These are phyloP conservation scores for Fukomys damarensis DNA, from an alignment of 2,113 vertebrate genomes.

Conservation along the genomic window DNA sequence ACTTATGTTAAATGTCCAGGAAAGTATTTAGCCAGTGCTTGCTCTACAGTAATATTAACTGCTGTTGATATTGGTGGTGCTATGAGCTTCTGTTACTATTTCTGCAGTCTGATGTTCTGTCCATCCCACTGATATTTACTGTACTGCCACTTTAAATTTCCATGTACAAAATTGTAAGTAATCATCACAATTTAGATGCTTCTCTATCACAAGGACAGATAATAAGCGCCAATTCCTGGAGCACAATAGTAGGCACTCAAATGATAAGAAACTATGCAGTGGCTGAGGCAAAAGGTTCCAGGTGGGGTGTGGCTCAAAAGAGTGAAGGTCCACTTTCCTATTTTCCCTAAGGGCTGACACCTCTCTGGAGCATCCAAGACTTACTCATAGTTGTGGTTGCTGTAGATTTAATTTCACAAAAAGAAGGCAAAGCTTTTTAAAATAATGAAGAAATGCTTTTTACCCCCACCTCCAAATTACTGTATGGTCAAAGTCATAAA, in stretches of 20 bases:
- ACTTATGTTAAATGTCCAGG: not conserved
- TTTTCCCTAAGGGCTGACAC: not conserved
- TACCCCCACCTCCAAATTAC: not conserved
- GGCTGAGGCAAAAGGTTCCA: not conserved
- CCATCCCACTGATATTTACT: not conserved
- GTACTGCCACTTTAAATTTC: not conserved
- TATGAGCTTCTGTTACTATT: not conserved
- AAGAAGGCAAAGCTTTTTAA: not conserved
- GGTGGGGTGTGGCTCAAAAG: not conserved
- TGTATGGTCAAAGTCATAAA: not conserved
- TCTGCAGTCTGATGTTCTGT: not conserved
- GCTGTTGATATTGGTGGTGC: not conserved
- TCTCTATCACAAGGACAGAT: not conserved
- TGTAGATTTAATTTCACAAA: not conserved
- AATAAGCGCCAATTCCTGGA: no score
- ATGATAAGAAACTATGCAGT: not conserved
- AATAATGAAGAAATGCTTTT: not conserved
- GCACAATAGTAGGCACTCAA: not conserved
- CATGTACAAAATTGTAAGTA: not conserved
- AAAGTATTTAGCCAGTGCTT: not conserved
- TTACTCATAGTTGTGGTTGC: not conserved
- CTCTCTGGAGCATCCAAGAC: not conserved
- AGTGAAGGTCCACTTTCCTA: not conserved
- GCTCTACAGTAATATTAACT: not conserved
- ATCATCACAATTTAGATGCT: not conserved